phyloP scores from a whole-genome alignment of 1,140 invertebrate species.

The Proctacanthus coquilletti region DNA sequence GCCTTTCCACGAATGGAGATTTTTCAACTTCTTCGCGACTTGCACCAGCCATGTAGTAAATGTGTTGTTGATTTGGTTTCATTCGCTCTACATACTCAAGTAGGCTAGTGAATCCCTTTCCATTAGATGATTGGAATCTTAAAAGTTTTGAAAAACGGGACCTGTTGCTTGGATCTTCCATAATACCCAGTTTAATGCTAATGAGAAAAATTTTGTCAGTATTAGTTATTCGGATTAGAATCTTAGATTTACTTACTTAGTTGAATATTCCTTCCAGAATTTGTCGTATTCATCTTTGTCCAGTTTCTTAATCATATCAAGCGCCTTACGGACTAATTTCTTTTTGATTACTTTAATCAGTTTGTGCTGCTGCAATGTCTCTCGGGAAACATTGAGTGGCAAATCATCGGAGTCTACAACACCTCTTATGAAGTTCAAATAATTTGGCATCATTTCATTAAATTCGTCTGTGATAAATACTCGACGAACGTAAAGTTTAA shows the following conservation, averaged over 20 bases:
- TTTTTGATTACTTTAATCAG: conserved; percentile 98
- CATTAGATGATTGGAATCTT: conserved; percentile 75
- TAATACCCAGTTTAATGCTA: conserved; percentile 88
- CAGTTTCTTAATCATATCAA: conserved; percentile 98
- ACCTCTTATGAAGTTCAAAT: conserved; percentile 85
- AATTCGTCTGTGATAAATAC: conserved; percentile 99
- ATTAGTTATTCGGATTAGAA: background rate
- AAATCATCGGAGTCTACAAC: conserved; percentile 99
- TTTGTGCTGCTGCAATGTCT: conserved; percentile 98
- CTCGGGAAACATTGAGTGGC: conserved; percentile 94
- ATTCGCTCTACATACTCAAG: conserved; percentile 87
- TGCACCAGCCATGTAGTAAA: conserved; percentile 93
- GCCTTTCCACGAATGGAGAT: conserved; percentile 90
- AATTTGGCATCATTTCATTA: conserved; percentile 98
- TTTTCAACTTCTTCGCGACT: conserved; percentile 74
- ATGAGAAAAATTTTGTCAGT: conserved; percentile 5
- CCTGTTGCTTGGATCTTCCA: conserved; percentile 94
- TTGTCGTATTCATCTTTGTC: conserved; percentile 77
- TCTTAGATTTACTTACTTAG: conserved; percentile 72
- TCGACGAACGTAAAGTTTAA: conserved; percentile 89
- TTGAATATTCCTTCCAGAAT: conserved; percentile 99
- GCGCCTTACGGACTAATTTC: conserved; percentile 90
- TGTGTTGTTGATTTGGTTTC: conserved; percentile 92
- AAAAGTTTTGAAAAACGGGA: conserved; percentile 89
- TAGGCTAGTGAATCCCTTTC: conserved; percentile 54